These are phyloP conservation scores for Oreotrochilus melanogaster DNA, from an alignment of 2,113 vertebrate genomes.

Conservation along the genomic window DNA sequence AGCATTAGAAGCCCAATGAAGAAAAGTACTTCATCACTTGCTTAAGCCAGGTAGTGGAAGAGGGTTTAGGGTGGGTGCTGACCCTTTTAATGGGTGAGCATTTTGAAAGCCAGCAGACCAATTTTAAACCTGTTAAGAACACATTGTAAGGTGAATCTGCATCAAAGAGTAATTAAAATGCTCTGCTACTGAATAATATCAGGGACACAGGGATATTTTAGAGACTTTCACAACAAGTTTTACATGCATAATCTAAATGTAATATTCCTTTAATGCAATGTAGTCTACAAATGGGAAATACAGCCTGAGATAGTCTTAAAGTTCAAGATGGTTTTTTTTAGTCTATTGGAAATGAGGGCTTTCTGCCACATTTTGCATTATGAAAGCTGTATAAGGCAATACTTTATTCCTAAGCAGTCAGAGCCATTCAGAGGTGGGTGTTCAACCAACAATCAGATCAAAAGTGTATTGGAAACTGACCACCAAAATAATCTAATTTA, in stretches of 20 bases:
- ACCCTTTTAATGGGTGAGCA: background rate
- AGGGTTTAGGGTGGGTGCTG: background rate
- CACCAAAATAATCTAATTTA: background rate
- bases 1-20: background rate
- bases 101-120: background rate
- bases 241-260: background rate
- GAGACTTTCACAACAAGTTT: background rate
- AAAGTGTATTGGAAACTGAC: background rate
- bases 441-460: background rate
- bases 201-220: background rate
- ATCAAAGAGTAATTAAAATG: background rate
- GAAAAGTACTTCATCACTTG: background rate
- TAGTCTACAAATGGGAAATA: background rate
- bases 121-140: conserved; percentile 2
- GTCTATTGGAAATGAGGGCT: background rate
- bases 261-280: background rate
- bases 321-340: background rate
- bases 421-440: background rate
- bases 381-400: background rate
- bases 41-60: background rate
- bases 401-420: background rate
- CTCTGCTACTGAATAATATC: background rate
- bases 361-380: background rate
- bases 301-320: background rate
- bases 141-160: background rate